Percentiles rank a stretch among this genome's conserved stretches.
These are phyloP conservation scores for Mamestra brassicae DNA, from an alignment of 2,888 invertebrate species.

Conservation along the genomic window DNA sequence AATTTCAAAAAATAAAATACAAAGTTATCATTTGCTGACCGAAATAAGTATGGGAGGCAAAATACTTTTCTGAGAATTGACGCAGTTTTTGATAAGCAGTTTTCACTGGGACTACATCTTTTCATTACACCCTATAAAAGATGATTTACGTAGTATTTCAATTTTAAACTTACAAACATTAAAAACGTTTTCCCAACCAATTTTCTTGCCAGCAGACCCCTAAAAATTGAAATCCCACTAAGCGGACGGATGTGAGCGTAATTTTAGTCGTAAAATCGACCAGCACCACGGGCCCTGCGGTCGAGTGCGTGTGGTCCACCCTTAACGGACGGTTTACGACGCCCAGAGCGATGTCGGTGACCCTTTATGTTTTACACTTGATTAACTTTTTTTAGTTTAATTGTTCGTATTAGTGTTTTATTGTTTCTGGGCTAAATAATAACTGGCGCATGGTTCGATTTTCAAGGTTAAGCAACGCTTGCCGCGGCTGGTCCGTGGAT, in stretches of 20 bases:
- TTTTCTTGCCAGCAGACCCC: constrained; percentile 38
- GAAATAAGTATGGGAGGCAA: no score
- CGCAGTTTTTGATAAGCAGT: no score
- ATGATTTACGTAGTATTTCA: background rate
- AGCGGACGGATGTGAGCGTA: constrained; percentile 69
- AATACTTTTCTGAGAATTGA: no score
- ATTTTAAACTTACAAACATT: background rate
- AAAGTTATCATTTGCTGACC: no score
- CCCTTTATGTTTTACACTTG: constrained; percentile 54
- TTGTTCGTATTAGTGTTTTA: constrained; percentile 37
- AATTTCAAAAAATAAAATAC: no score
- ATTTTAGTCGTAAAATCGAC: constrained; percentile 71
- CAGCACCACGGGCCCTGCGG: constrained; percentile 52
- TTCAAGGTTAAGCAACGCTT: no score
- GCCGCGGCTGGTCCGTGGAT: no score
- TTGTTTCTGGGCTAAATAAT: no score
- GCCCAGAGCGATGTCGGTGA: constrained; percentile 42
- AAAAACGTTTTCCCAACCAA: background rate
- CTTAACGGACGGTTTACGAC: constrained; percentile 61
- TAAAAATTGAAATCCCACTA: constrained; percentile 70
- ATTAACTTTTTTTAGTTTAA: constrained; percentile 60
- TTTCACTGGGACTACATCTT: no score
- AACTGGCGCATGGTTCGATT: no score
- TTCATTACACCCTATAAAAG: no score
- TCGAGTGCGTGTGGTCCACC: constrained; percentile 63